Conservation (phyloP, 2,113 vertebrate species). For the Oryctolagus cuniculus region mOryCun1.1 NC_091443.1:20252001-20252500, state of each 20-base stretch:
- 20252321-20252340: neutral
- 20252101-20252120: neutral
- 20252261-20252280: neutral
- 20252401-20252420: conserved; percentile 59
- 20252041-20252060: neutral
- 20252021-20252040: conserved; percentile 41
- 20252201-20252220: neutral
- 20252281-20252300: neutral
- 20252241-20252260: neutral
- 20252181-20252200: neutral
- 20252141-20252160: neutral
- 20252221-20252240: neutral
- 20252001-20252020: neutral
- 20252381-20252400: conserved; percentile 81
- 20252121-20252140: neutral
- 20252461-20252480: neutral
- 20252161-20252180: neutral
- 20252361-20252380: neutral
- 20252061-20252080: neutral
- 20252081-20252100: neutral
- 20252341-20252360: neutral
- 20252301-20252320: neutral
- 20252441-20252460: neutral
- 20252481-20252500: neutral
- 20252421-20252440: neutral